These are phyloP conservation scores for Chrysocyon brachyurus DNA, from an alignment of 2,797 vertebrate genomes.

Conservation along the genomic window DNA sequence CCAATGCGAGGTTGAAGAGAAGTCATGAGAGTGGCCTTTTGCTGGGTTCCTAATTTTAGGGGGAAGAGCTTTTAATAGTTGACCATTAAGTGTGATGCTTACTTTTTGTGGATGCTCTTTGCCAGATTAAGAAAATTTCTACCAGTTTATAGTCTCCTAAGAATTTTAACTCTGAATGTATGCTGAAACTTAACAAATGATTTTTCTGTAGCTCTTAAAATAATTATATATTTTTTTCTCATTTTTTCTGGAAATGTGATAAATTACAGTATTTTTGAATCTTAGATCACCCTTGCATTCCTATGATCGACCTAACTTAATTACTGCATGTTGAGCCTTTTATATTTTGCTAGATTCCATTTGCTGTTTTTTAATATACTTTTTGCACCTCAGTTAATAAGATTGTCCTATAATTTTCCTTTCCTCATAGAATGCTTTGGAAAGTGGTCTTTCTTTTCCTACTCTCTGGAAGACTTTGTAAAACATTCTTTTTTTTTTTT, in stretches of 20 bases:
- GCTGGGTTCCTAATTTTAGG: neutral
- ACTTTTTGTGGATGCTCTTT: neutral
- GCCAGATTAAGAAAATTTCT: neutral
- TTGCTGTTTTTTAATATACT: neutral
- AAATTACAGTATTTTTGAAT: conserved; percentile 19
- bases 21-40: neutral
- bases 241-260: neutral
- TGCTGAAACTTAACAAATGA: neutral
- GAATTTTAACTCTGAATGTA: neutral
- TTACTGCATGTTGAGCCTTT: neutral
- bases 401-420: neutral
- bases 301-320: neutral
- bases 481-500: neutral
- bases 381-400: neutral
- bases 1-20: neutral
- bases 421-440: neutral
- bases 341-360: neutral
- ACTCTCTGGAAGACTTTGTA: neutral
- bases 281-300: neutral
- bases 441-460: neutral
- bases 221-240: conserved; percentile 11
- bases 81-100: neutral
- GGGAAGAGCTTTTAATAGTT: neutral
- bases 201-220: conserved; percentile 2
- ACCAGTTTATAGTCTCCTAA: neutral